Conservation (phyloP, 2,113 vertebrate species). For the Rafetus swinhoei region DNA sequence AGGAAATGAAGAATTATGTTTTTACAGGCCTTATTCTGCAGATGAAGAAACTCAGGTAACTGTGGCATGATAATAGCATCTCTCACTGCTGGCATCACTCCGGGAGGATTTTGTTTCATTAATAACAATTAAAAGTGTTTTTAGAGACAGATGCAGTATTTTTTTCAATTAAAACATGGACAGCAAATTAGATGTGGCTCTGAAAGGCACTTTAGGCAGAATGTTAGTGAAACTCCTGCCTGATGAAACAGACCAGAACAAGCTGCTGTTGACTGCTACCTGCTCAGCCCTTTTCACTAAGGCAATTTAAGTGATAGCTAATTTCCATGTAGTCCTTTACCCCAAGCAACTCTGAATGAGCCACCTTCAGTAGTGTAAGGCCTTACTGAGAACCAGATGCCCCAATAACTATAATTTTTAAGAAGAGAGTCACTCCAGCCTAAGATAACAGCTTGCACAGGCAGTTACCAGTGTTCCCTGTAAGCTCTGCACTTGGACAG, state of each 20-base stretch:
- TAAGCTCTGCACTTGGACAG: no score
- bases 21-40: background rate
- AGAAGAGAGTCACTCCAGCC: background rate
- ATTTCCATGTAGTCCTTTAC: background rate
- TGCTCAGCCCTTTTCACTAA: background rate
- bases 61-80: background rate
- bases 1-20: no score
- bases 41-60: background rate
- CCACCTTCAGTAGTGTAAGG: background rate
- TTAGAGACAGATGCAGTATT: rapidly evolving
- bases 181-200: constrained; percentile 60
- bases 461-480: background rate
- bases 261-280: constrained; percentile 11
- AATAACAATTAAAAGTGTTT: background rate
- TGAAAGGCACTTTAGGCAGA: constrained; percentile 82
- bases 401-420: background rate
- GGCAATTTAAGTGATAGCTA: background rate
- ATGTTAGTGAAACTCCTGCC: constrained; percentile 49
- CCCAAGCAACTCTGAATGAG: background rate
- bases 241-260: background rate
- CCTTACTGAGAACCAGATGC: background rate
- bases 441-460: background rate
- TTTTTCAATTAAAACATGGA: background rate
- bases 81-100: background rate
- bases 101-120: background rate